Conservation (phyloP, 2,113 vertebrate species). For the Lycaon pictus region DNA sequence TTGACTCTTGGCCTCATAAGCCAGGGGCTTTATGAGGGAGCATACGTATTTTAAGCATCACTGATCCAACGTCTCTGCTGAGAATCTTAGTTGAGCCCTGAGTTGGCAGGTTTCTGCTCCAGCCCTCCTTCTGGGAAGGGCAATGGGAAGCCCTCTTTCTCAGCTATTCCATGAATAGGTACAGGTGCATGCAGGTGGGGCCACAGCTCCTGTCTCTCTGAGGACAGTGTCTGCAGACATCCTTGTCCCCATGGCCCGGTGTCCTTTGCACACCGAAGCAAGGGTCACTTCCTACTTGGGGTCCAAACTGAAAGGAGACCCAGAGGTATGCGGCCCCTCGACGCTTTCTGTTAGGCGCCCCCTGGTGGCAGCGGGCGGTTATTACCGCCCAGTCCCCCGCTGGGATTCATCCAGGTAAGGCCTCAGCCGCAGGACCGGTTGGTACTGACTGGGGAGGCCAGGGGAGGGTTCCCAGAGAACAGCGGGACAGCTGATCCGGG, state of each 20-base stretch:
- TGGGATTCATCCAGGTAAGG: accelerated
- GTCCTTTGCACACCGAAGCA: background rate
- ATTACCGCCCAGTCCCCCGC: background rate
- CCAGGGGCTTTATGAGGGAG: background rate
- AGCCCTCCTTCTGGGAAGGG: background rate
- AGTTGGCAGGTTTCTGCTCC: background rate
- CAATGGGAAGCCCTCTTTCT: background rate
- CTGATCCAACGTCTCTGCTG: background rate
- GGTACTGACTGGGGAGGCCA: background rate
- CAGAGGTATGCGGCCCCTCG: accelerated
- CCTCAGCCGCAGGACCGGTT: accelerated
- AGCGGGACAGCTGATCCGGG: background rate
- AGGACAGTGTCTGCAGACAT: background rate
- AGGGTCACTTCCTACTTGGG: background rate
- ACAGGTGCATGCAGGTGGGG: accelerated
- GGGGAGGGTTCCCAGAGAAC: background rate
- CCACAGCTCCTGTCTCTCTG: too few species aligned
- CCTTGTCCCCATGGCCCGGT: accelerated
- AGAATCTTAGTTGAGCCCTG: background rate
- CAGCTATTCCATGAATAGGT: background rate
- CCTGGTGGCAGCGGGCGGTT: background rate
- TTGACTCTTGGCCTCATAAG: background rate
- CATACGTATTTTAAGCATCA: background rate
- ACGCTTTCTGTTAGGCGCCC: background rate
- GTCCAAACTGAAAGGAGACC: background rate